phyloP scores from a whole-genome alignment of 2,888 invertebrate genomes.

The Xanthostigma xanthostigma region DNA sequence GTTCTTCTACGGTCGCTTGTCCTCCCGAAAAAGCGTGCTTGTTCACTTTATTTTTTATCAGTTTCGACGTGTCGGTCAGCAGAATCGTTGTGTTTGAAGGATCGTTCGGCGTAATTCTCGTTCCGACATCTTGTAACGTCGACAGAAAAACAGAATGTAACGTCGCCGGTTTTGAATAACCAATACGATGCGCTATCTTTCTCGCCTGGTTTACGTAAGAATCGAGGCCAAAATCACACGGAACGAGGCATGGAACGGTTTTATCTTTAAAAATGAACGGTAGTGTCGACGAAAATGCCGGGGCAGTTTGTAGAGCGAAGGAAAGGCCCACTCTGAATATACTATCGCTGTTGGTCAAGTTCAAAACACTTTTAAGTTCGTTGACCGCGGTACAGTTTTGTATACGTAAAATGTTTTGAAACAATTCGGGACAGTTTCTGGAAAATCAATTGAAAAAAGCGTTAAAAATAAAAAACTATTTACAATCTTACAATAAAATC shows the following conservation, averaged over 20 bases:
- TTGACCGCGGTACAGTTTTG: slow-evolving; percentile 94
- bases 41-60: slow-evolving; percentile 90
- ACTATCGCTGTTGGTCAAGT: slow-evolving; percentile 88
- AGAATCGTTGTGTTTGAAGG: slow-evolving; percentile 76
- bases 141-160: slow-evolving; percentile 56
- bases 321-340: slow-evolving; percentile 97
- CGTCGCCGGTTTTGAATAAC: slow-evolving; percentile 68
- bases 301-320: slow-evolving; percentile 81
- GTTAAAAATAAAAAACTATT: not conserved
- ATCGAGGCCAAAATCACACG: slow-evolving; percentile 99
- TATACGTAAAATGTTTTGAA: slow-evolving; percentile 81
- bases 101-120: slow-evolving; percentile 98
- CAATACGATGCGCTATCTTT: slow-evolving; percentile 89
- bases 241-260: slow-evolving; percentile 74
- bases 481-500: too few relatives aligned
- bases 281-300: slow-evolving; percentile 78
- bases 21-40: slow-evolving; percentile 99
- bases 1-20: slow-evolving; percentile 84
- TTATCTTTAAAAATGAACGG: slow-evolving; percentile 77
- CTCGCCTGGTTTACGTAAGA: slow-evolving; percentile 98
- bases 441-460: slow-evolving; percentile 17
- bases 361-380: slow-evolving; percentile 96
- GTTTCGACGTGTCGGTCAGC: slow-evolving; percentile 87
- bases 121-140: slow-evolving; percentile 85
- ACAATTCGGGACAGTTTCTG: slow-evolving; percentile 79